These are phyloP conservation scores for Trachurus trachurus DNA, from an alignment of 2,797 vertebrate species.

Conservation along the genomic window DNA sequence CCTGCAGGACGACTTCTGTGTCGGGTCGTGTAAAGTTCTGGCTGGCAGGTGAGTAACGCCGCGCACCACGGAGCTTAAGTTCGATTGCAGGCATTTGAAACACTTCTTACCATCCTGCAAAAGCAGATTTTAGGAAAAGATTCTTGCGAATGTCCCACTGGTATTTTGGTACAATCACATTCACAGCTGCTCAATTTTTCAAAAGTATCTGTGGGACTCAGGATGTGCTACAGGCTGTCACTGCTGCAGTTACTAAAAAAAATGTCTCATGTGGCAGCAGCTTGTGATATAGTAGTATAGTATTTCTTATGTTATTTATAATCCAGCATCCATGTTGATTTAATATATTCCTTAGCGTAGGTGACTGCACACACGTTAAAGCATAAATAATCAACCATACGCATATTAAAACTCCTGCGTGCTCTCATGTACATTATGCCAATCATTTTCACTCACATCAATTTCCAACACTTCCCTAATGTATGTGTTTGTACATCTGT, in stretches of 20 bases:
- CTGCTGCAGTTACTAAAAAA: constrained; percentile 15
- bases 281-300: background rate
- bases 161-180: constrained; percentile 1
- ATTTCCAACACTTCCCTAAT: background rate
- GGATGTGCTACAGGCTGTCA: background rate
- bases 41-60: constrained; percentile 89
- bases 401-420: background rate
- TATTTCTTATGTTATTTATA: background rate
- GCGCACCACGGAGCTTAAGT: background rate
- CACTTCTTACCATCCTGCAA: constrained; percentile 5
- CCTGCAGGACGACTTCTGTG: constrained; percentile 85
- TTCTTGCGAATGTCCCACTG: constrained; percentile 8
- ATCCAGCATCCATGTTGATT: constrained; percentile 2
- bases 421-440: background rate
- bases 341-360: background rate
- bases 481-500: background rate
- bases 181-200: constrained; percentile 15
- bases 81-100: background rate
- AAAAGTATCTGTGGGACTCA: constrained; percentile 9
- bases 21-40: constrained; percentile 91
- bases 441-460: background rate
- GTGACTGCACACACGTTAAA: background rate
- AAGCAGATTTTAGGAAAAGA: constrained; percentile 3
- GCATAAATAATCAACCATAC: background rate
- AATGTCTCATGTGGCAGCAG: constrained; percentile 2